These are phyloP conservation scores for Ridgeia piscesae DNA, from an alignment of 1,140 invertebrate species.

Conservation along the genomic window DNA sequence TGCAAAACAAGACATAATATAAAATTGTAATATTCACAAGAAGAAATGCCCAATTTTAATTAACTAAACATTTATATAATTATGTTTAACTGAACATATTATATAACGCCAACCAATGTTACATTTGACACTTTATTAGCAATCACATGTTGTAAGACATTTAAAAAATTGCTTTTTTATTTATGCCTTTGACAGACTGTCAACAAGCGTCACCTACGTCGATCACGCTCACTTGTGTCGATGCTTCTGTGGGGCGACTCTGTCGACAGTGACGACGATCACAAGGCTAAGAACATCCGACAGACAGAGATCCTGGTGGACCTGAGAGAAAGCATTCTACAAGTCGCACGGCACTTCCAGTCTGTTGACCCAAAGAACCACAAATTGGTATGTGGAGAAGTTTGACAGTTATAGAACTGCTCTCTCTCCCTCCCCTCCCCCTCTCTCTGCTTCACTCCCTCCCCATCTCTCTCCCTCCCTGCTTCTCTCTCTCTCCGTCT, in stretches of 20 bases:
- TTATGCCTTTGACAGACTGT: slow-evolving; percentile 33
- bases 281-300: slow-evolving; percentile 88
- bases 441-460: too few species aligned
- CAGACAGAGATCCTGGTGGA: slow-evolving; percentile 94
- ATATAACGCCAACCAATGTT: neutral
- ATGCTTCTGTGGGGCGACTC: slow-evolving; percentile 81
- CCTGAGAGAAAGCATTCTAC: slow-evolving; percentile 88
- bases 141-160: neutral
- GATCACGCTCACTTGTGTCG: slow-evolving; percentile 87
- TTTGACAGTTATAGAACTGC: neutral
- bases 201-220: slow-evolving; percentile 79
- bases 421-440: too few species aligned
- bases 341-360: slow-evolving; percentile 86
- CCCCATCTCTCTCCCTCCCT: too few species aligned
- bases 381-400: slow-evolving; percentile 42
- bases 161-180: neutral
- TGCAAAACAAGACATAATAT: too few species aligned
- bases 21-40: too few species aligned
- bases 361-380: slow-evolving; percentile 58
- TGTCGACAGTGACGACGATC: slow-evolving; percentile 67
- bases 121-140: neutral
- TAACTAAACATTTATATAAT: too few species aligned
- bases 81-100: too few species aligned
- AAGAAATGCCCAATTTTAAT: too few species aligned
- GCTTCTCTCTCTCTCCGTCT: too few species aligned